Base-by-base conservation (phyloP, 2,888 invertebrate genomes). In the Cheilosia urbana region DNA sequence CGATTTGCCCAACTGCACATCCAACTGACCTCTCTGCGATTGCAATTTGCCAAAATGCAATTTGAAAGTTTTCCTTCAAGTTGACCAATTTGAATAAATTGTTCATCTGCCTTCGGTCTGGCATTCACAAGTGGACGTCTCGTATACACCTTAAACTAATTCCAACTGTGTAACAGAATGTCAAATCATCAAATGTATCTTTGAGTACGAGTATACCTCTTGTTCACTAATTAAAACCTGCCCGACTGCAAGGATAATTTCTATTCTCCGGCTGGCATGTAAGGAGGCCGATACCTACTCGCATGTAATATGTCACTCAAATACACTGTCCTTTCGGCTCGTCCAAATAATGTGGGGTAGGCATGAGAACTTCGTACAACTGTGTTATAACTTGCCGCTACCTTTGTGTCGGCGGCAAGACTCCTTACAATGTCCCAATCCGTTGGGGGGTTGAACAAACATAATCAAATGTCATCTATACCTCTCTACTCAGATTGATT, bases 271-370 rank as follows among this genome's bases (percentile, higher is more conserved):
- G 71, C 11, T 5, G 27, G 68, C 68, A 77, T 77, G 81, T 76
- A 72, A 85, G 81, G 81, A 81, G 85, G 85, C 57, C 13, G 85
- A 77, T 77, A 77, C 81, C 76, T 55, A 27, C 37, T 24, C 51
- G 24, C 37, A 62, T 85, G 80, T 85, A 81, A 85, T 85, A 85
- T 81, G 85, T 85, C 85, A 85, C 85, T 81, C 81, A 85, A 85
- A 80, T 30, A 45, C 69, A 72, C 68, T 81, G 85, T 85, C 81
- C 77, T 71, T 65, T 47, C 60, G 51, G 51, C 27, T 63, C 13
- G 17, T 24, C 15, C 51, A 11, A 6, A 7, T 11, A n/a, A 7
- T 24, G 27, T 19, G 53, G 9, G 37, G 40, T n/a, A n/a, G 30
- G 13, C 24, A 60, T 49, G 49, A 57, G 13, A 49, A 58, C 60